These are phyloP conservation scores for Echiichthys vipera DNA, from an alignment of 2,797 vertebrate genomes.

Conservation along the genomic window DNA sequence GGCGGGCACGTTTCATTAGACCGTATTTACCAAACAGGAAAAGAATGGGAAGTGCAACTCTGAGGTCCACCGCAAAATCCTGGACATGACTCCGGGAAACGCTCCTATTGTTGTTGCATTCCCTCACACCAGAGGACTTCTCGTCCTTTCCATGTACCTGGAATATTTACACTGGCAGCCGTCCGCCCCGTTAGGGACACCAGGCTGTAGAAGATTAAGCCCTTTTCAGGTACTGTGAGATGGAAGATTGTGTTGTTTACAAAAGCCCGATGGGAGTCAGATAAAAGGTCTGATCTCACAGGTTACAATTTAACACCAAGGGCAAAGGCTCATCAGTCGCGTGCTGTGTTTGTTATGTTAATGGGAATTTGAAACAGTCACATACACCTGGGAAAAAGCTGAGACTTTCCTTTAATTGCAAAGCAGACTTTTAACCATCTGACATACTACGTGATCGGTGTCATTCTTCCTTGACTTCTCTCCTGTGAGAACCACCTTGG, in stretches of 20 bases:
- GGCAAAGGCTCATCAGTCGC: not conserved
- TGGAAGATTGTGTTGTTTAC: not conserved
- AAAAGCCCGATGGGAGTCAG: not conserved
- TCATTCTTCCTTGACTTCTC: not conserved
- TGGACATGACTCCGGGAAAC: slow-evolving; percentile 49
- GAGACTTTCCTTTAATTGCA: too few species aligned
- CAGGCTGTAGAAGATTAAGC: not conserved
- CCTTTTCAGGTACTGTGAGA: not conserved
- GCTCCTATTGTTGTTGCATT: slow-evolving; percentile 37
- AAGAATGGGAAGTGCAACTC: slow-evolving; percentile 41
- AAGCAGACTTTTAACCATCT: not conserved
- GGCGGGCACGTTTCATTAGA: slow-evolving; percentile 23
- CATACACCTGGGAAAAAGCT: not conserved
- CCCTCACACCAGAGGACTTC: not conserved
- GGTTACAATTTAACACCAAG: not conserved
- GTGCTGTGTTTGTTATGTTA: not conserved
- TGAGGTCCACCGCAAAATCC: slow-evolving; percentile 1
- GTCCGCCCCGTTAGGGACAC: too few species aligned
- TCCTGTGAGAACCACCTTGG: not conserved
- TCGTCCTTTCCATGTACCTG: not conserved
- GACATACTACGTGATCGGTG: not conserved
- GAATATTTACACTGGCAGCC: not conserved
- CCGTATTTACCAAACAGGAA: slow-evolving; percentile 57
- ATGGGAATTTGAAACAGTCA: not conserved
- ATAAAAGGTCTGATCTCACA: not conserved